phyloP scores from a whole-genome alignment of 2,113 vertebrate species.

The Ia io region DNA sequence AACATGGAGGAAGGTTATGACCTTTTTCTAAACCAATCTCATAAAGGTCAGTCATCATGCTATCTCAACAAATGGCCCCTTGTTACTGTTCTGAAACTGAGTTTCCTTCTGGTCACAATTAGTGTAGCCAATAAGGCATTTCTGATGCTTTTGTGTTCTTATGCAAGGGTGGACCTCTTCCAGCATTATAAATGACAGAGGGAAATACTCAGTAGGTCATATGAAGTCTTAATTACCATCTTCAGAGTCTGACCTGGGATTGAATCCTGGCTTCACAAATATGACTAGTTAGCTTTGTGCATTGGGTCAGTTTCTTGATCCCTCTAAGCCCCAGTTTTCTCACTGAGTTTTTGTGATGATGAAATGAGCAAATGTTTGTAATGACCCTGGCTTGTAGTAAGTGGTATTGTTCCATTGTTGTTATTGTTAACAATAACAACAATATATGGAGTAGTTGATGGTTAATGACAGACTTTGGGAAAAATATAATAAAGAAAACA shows the following conservation, averaged over 20 bases:
- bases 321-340: not conserved
- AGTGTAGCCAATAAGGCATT: not conserved
- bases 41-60: not conserved
- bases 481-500: not conserved
- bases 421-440: not conserved
- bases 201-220: not conserved
- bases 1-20: not conserved
- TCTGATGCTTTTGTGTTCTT: slow-evolving; percentile 47
- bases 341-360: not conserved
- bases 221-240: slow-evolving; percentile 10
- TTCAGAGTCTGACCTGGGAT: not conserved
- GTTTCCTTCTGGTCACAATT: not conserved
- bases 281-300: not conserved
- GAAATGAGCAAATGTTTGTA: not conserved
- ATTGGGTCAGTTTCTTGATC: not conserved
- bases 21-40: not conserved
- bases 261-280: not conserved
- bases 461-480: not conserved
- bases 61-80: not conserved
- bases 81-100: slow-evolving; percentile 2
- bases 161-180: not conserved
- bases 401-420: not conserved
- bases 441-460: not conserved
- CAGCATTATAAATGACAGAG: not conserved
- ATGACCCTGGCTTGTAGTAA: not conserved